Evolutionary conservation across 2,888 invertebrate species (phyloP).

Genomic region (Eristalinus aeneus): DNA sequence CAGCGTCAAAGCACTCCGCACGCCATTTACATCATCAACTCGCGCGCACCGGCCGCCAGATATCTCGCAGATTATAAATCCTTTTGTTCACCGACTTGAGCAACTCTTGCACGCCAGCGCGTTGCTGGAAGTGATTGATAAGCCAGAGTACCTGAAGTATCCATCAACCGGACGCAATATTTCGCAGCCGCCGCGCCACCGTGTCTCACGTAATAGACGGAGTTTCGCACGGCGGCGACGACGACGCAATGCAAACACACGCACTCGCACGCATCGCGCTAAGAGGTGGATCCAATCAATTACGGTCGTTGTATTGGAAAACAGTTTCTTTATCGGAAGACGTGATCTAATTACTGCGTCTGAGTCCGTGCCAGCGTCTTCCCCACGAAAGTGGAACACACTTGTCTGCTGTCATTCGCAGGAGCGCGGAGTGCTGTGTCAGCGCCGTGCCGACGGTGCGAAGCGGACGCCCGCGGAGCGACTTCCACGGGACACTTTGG

Average conservation of each 20-base stretch:
- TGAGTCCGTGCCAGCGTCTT: background rate
- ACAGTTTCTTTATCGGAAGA: conserved; percentile 17
- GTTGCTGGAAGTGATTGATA: conserved; percentile 43
- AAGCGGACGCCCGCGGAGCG: background rate
- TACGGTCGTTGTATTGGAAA: conserved; percentile 35
- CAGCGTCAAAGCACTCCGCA: background rate
- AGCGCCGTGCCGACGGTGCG: background rate
- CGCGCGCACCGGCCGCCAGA: background rate
- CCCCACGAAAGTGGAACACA: conserved; percentile 23
- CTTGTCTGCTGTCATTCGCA: conserved; percentile 5
- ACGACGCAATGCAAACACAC: conserved; percentile 6
- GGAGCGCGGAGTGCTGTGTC: background rate
- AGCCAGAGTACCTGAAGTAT: conserved; percentile 14
- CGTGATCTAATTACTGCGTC: conserved; percentile 47
- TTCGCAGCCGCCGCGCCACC: background rate
- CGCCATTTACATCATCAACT: conserved; percentile 1
- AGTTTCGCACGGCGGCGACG: background rate
- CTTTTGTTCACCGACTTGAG: conserved; percentile 13
- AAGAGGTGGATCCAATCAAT: conserved; percentile 46
- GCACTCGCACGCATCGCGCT: conserved; percentile 15
- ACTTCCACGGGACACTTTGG: conserved; percentile 24
- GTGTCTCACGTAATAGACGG: conserved; percentile 28
- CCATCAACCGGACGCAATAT: conserved; percentile 61
- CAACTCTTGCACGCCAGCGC: background rate
- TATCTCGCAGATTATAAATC: conserved; percentile 13